Evolutionary conservation across 2,888 invertebrate genomes (phyloP), one percentile per base, ranked within the genome.

Genomic region (Tethea ocularis): DNA sequence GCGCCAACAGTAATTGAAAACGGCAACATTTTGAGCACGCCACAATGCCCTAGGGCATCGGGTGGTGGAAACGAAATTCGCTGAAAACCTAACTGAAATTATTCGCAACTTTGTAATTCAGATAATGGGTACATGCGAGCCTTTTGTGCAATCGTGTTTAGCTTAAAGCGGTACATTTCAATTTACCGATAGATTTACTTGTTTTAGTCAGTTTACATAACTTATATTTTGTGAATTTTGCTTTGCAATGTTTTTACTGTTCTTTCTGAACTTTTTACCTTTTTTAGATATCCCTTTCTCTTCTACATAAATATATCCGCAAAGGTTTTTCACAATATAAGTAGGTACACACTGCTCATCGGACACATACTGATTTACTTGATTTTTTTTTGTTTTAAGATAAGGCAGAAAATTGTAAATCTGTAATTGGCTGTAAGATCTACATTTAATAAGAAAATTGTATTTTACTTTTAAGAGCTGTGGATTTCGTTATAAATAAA

Each of bases 1-100:
- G 2, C 52, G 5, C 17, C 17, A 17, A 29, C 29, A 10, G n/a
- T 4, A 23, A 17, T 29, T 3, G 7, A 17, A 53, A 17, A 29
- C 6, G 2, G n/a, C n/a, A 26, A 53, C 29, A 17, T 52, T 52
- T 53, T 29, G 20, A 26, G 26, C 52, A 51, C 55, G 33, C 33
- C 52, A 46, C 33, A 46, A 6, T n/a, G 57, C 58, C 52, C 51
- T 46, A 56, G 61, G 58, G 52, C 52, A 57, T 51, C 22, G 52
- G 17, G 51, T 51, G n/a, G 23, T 57, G 51, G 58, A 56, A 58
- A 61, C 61, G 33, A 33, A 56, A 61, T 61, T 61, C 46, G 52
- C 55, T 56, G 58, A 59, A 63, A 61, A 64, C 56, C 53, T 56
- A 57, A 64, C 62, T 60, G 54, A 61, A 61, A 62, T 66, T 62